Conservation (phyloP, 2,113 vertebrate species). For the Larimichthys crocea region DNA sequence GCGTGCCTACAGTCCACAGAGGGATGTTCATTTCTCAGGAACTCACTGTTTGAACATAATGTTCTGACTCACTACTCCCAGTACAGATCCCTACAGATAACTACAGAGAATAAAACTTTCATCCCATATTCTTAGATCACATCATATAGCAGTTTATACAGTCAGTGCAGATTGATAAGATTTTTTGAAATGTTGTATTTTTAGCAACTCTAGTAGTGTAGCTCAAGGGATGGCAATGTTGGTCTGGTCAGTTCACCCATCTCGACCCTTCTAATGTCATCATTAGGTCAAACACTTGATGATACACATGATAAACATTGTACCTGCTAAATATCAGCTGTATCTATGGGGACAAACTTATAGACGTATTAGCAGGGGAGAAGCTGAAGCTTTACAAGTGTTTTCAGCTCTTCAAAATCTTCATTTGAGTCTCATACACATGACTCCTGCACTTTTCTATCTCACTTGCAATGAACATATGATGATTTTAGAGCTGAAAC, state of each 20-base stretch:
- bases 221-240: background rate
- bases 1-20: background rate
- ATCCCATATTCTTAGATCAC: background rate
- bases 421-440: too few relatives aligned
- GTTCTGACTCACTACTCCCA: background rate
- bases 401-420: too few relatives aligned
- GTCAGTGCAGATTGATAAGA: background rate
- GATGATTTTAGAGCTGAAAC: too few relatives aligned
- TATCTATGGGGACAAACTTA: too few relatives aligned
- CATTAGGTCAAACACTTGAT: too few relatives aligned
- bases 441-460: too few relatives aligned
- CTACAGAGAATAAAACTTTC: background rate
- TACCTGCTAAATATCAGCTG: too few relatives aligned
- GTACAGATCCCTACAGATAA: slow-evolving; percentile 2
- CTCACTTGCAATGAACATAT: too few relatives aligned
- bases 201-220: background rate
- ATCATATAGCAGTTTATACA: background rate
- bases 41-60: slow-evolving; percentile 39
- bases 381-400: too few relatives aligned
- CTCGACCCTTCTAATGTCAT: too few relatives aligned
- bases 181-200: background rate
- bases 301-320: too few relatives aligned
- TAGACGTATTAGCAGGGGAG: too few relatives aligned
- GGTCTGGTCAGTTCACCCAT: background rate
- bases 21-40: slow-evolving; percentile 29